Conservation (phyloP, 2,113 vertebrate species). For the Rhizomys pruinosus region DNA sequence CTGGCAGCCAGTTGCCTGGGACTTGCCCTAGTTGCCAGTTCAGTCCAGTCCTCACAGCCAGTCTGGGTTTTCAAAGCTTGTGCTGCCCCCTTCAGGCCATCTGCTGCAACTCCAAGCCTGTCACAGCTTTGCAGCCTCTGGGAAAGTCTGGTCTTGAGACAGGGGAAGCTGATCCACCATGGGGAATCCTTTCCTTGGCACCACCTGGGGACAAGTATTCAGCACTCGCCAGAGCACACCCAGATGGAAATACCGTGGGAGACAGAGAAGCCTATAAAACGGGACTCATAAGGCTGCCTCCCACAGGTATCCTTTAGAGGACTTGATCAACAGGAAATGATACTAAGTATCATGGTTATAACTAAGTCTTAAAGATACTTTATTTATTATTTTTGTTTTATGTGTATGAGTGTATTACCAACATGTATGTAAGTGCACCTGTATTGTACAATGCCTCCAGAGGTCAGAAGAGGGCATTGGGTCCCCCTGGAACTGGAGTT, state of each 20-base stretch:
- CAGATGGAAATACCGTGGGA: no score
- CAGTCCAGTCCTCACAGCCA: fast-evolving
- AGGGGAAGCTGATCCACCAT: fast-evolving
- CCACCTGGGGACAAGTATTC: fast-evolving
- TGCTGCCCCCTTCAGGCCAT: slow-evolving; percentile 68
- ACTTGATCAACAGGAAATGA: neutral
- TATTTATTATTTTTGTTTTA: no score
- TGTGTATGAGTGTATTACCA: no score
- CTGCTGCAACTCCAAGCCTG: neutral
- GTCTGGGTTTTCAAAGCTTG: neutral
- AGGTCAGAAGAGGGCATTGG: no score
- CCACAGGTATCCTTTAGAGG: neutral
- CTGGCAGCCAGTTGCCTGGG: neutral
- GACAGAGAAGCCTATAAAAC: no score
- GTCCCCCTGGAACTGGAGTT: no score
- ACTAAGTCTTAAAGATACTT: neutral
- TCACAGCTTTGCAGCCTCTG: neutral
- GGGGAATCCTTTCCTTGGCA: neutral
- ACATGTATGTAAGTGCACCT: no score
- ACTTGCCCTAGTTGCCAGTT: no score
- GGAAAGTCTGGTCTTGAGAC: neutral
- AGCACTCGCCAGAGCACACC: no score
- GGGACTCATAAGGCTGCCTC: no score
- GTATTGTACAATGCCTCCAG: no score
- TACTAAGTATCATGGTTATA: no score